Evolutionary conservation across 37 sponge, comb jelly and placozoan genomes (phyloP), one percentile per base, ranked within the genome.

Genomic region (Hexactinellida sp.): DNA sequence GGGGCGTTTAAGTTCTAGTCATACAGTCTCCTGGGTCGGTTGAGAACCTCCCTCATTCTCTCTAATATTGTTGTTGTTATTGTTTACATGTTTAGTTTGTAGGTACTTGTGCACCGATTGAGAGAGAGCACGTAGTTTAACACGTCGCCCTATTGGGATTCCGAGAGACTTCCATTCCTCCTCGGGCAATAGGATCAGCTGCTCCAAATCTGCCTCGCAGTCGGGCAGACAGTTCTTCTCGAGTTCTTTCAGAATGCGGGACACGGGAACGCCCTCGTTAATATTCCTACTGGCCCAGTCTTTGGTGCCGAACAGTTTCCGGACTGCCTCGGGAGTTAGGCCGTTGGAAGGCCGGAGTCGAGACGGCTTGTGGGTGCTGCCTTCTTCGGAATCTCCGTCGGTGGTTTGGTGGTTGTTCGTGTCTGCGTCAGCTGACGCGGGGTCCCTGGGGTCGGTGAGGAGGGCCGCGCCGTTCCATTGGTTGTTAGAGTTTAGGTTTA

Each of bases 91-190:
- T 63, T 63, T 10, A 25, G 76, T 63, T 63, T 63, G 76, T n/a
- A 63, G 30, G 76, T 63, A 23, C 76, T 63, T 63, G 13, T 63
- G 76, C 76, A 63, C 76, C 13, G 76, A 63, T 23, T 63, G 28
- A n/a, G 21, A 63, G 3, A 63, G 76, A 32, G 76, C 76, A 25
- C 76, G 76, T n/a, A 63, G 30, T n/a, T 63, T 63, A 10, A 63
- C 76, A 25, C 76, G 21, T n/a, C 76, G 25, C 5, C 76, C 92
- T 84, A 93, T 91, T 25, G 94, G 94, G 0, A 93, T 88, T 37
- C 86, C 84, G 37, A 91, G 85, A 30, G 85, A 82, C 82, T 88
- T 37, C 91, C 91, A 91, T 36, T 91, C 94, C 36, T 91, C 90
- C 9, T 91, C 94, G 24, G 89, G 83, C 83, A 93, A 71, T 28